These are phyloP conservation scores for Poliocrania exsul DNA, from an alignment of 2,797 vertebrate genomes.

Conservation along the genomic window DNA sequence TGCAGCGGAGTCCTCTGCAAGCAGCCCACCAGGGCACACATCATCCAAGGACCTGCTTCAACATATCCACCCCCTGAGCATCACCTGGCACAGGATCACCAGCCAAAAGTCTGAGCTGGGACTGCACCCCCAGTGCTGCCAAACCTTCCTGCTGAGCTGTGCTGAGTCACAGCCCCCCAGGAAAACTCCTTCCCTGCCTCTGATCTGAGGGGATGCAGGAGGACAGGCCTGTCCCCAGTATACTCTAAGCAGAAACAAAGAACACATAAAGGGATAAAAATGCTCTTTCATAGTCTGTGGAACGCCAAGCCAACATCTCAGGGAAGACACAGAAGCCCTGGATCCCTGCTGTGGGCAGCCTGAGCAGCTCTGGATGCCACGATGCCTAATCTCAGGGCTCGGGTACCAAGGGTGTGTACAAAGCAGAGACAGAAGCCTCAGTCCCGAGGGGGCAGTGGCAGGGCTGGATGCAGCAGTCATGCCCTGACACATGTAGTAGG, in stretches of 20 bases:
- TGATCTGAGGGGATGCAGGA: too few species aligned
- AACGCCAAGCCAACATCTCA: not conserved
- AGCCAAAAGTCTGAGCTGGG: not conserved
- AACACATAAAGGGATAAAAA: not conserved
- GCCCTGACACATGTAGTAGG: not conserved
- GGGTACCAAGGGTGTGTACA: accelerated
- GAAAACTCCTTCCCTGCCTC: not conserved
- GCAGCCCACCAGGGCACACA: not conserved
- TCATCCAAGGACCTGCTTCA: not conserved
- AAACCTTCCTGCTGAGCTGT: not conserved
- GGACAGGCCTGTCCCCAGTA: not conserved
- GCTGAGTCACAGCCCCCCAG: accelerated
- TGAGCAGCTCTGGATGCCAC: not conserved
- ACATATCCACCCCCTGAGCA: accelerated
- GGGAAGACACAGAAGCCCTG: not conserved
- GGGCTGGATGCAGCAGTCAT: not conserved
- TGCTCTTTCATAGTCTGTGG: not conserved
- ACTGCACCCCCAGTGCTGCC: not conserved
- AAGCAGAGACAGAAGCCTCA: not conserved
- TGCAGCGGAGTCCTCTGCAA: not conserved
- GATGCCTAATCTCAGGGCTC: not conserved
- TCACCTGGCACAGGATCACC: not conserved
- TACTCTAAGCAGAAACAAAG: not conserved
- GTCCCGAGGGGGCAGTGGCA: accelerated
- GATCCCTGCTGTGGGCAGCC: not conserved